Percentiles rank a stretch among this genome's conserved stretches.
phyloP scores from a whole-genome alignment of 2,113 vertebrate genomes.

The Platycercus adscitus region DNA sequence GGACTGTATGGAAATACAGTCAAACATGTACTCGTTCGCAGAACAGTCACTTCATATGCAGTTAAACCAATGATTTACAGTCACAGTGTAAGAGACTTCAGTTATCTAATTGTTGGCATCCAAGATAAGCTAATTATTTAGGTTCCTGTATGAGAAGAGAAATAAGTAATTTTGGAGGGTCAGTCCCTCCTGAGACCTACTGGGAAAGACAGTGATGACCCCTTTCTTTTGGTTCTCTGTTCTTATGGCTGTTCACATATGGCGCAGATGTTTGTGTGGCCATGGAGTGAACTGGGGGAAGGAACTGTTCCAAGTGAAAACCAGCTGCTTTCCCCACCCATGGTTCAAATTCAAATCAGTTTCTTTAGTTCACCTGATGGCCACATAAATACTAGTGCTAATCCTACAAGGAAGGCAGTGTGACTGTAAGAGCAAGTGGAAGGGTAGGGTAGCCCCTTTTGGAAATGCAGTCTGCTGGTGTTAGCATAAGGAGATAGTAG shows the following conservation, averaged over 20 bases:
- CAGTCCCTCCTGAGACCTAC: neutral
- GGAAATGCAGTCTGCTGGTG: neutral
- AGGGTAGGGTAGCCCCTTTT: neutral
- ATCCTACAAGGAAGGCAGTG: neutral
- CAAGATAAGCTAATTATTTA: neutral
- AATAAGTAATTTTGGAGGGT: neutral
- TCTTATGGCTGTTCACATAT: neutral
- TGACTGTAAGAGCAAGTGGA: neutral
- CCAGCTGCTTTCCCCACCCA: neutral
- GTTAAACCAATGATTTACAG: neutral
- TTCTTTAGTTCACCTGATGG: slow-evolving; percentile 17
- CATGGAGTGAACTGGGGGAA: neutral
- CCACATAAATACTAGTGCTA: neutral
- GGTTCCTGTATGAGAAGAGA: neutral
- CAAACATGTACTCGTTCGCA: neutral
- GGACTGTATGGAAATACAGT: neutral
- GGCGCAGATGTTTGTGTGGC: neutral
- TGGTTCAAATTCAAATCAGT: neutral
- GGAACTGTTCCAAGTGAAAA: neutral
- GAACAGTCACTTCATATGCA: neutral
- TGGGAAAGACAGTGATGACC: neutral
- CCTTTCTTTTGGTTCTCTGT: neutral
- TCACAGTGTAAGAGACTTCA: neutral
- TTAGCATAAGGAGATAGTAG: neutral
- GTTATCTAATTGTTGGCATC: neutral